Percentiles rank a stretch among this genome's conserved stretches.
These are phyloP conservation scores for Lophius americanus DNA, from an alignment of 2,797 vertebrate genomes.

Conservation along the genomic window DNA sequence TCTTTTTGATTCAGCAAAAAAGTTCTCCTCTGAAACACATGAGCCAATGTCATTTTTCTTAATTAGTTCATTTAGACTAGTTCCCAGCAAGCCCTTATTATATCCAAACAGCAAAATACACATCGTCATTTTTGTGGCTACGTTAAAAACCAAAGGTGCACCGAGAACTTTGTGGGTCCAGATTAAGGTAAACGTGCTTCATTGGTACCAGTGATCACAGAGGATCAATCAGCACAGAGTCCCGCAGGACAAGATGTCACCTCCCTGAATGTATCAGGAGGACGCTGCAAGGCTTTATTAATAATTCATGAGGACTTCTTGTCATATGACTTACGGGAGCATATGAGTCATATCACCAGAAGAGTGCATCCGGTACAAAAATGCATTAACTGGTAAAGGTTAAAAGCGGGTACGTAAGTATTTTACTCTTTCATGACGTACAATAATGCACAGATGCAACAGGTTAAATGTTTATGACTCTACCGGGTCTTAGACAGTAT, in stretches of 20 bases:
- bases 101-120: constrained; percentile 9
- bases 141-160: background rate
- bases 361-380: background rate
- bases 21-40: background rate
- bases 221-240: constrained; percentile 16
- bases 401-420: background rate
- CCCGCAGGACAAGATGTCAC: constrained; percentile 29
- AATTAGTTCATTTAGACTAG: background rate
- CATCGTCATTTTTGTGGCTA: constrained; percentile 1
- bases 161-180: background rate
- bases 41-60: constrained; percentile 13
- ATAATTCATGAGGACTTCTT: constrained; percentile 56
- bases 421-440: background rate
- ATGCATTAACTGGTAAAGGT: constrained; percentile 7
- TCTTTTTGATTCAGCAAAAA: background rate
- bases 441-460: background rate
- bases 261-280: constrained; percentile 25
- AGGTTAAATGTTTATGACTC: constrained; percentile 3
- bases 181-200: background rate
- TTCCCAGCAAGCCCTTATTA: background rate
- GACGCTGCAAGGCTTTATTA: constrained; percentile 44
- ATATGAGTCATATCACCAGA: constrained; percentile 64
- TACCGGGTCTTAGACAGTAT: constrained; percentile 11
- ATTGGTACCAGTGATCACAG: background rate
- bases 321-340: constrained; percentile 69